Evolutionary conservation across 1,140 invertebrate species (phyloP), one percentile per base, ranked within the genome.

Genomic region (Aphaenogaster ashmeadi): DNA sequence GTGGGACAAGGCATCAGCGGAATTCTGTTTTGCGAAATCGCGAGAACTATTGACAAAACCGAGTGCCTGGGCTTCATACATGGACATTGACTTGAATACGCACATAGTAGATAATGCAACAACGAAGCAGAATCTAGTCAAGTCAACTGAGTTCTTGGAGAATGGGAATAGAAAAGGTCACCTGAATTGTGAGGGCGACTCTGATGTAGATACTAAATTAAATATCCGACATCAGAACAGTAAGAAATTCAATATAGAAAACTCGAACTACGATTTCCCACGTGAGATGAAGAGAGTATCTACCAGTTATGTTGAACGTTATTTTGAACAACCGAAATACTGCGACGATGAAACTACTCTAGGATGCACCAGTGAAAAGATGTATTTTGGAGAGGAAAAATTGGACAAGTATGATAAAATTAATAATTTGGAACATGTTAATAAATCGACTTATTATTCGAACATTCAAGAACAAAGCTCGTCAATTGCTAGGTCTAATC

Each of bases 21-120:
- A 97, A 92, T 97, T 97, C 89, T 97, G 97, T 91, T 97, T 97
- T 87, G 97, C 97, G 5, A 97, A 97, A 88, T 97, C 97, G 0
- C 96, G 97, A 2, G 97, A 97, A 93, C 93, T 97, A 1, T 93
- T 97, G 0, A 96, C 96, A 0, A 96, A 97, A 64, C 97, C 97
- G 0, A 96, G 91, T 27, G 93, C 94, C 0, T 95, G 94, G 95
- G 92, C 94, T 0, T 94, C 93, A 0, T 95, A 95, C 64, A 93
- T 95, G 78, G 94, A 95, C 41, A 91, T 95, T 0, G 95, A 95
- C 13, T 92, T 95, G 13, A 94, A 95, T 21, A 81, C 92, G 0
- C 92, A 91, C 15, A 92, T 95, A 0, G 62, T 95, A 0, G 93
- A 95, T 44, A 93, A 93, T 27, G 89, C 91, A 1, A 78, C 92